Percentiles rank a stretch among this genome's conserved stretches.
phyloP scores from a whole-genome alignment of 2,113 vertebrate genomes.

The Phalacrocorax carbo region DNA sequence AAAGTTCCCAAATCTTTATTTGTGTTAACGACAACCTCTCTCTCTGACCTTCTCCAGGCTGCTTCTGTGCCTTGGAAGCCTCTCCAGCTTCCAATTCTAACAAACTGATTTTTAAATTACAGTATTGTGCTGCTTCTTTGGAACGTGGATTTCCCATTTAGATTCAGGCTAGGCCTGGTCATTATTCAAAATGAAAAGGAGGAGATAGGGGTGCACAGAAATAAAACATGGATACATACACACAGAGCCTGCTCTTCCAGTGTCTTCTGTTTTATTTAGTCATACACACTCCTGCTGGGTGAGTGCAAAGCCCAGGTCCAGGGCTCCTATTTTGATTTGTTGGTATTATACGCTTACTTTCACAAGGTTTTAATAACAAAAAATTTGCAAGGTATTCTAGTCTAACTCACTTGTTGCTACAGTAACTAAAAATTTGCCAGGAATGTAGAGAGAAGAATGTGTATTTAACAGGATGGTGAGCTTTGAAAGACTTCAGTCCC shows the following conservation, averaged over 20 bases:
- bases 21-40: not conserved
- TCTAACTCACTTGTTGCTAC: not conserved
- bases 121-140: not conserved
- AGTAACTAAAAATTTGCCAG: not conserved
- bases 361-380: not conserved
- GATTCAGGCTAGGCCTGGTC: not conserved
- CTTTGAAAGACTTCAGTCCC: not conserved
- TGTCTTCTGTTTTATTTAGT: not conserved
- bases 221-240: not conserved
- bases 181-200: not conserved
- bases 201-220: not conserved
- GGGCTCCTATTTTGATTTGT: not conserved
- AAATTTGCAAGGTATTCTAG: not conserved
- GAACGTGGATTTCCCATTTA: not conserved
- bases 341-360: not conserved
- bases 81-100: not conserved
- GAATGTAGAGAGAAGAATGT: not conserved
- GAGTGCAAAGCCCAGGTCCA: not conserved
- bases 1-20: not conserved
- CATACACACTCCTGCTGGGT: not conserved
- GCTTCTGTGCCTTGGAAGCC: not conserved
- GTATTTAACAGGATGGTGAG: not conserved
- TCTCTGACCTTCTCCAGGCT: not conserved
- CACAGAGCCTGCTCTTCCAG: not conserved
- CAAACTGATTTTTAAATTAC: not conserved